Evolutionary conservation across 2,113 vertebrate genomes (phyloP).

Genomic region (Apaloderma vittatum): DNA sequence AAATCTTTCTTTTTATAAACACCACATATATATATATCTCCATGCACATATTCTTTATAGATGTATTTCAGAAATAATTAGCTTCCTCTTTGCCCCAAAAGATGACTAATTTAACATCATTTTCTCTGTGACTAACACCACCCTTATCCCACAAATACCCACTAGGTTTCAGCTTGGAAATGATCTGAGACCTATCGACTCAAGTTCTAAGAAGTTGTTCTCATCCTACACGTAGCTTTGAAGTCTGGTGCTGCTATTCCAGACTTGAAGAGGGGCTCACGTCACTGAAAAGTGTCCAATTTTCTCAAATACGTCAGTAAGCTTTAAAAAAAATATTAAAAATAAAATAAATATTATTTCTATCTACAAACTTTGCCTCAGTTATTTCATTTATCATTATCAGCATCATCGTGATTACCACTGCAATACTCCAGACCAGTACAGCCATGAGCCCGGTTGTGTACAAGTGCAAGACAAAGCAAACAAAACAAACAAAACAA

Average conservation of each 20-base stretch:
- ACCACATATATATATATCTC: background rate
- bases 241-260: background rate
- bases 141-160: background rate
- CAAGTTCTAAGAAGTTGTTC: background rate
- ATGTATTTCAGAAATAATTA: background rate
- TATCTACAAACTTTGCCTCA: background rate
- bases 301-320: background rate
- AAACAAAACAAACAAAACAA: no score
- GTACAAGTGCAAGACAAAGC: background rate
- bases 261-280: background rate
- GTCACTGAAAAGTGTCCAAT: background rate
- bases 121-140: background rate
- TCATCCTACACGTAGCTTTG: background rate
- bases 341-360: background rate
- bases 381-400: background rate
- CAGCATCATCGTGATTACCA: background rate
- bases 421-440: background rate
- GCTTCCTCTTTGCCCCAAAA: background rate
- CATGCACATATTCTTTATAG: background rate
- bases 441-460: background rate
- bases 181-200: rapidly evolving
- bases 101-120: background rate
- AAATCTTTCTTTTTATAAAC: background rate
- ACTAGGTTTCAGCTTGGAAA: background rate
- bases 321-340: background rate